A percentile compares a stretch with the other conserved stretches of the same genome.
Conservation (phyloP, 2,797 vertebrate genomes). For the Channallabes apus region DNA sequence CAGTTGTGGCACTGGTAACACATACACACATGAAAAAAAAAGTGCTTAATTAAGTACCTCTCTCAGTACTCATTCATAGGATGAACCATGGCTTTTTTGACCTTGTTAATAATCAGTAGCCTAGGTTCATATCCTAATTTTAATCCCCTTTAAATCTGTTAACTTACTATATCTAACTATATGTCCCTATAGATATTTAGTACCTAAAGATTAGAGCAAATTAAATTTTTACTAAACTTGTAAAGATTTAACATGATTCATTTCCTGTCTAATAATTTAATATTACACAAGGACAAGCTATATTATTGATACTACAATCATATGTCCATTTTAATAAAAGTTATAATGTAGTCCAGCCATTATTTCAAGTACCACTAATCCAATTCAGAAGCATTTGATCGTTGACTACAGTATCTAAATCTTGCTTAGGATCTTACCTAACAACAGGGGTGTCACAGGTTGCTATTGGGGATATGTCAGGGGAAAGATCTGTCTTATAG, state of each 20-base stretch:
- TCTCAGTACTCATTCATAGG: slow-evolving; percentile 12
- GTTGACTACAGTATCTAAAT: neutral
- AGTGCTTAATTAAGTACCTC: neutral
- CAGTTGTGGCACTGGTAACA: slow-evolving; percentile 7
- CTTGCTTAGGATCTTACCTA: slow-evolving; percentile 31
- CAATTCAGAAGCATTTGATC: slow-evolving; percentile 8
- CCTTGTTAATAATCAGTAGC: neutral
- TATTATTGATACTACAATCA: neutral
- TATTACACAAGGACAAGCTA: neutral
- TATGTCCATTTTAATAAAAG: slow-evolving; percentile 11
- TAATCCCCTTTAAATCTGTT: neutral
- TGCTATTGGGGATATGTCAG: slow-evolving; percentile 63
- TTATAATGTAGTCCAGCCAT: slow-evolving; percentile 13
- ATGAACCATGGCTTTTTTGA: neutral
- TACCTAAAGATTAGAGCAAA: slow-evolving; percentile 12
- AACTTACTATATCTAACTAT: neutral
- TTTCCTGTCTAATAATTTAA: neutral
- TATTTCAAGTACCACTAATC: slow-evolving; percentile 5
- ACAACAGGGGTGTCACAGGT: slow-evolving; percentile 45
- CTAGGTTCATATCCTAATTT: neutral
- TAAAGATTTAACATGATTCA: neutral
- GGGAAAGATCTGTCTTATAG: slow-evolving; percentile 76
- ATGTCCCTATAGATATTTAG: neutral
- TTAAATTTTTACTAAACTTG: neutral
- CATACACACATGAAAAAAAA: neutral